phyloP scores from a whole-genome alignment of 2,797 vertebrate species.

The Cirrhinus mrigala region DNA sequence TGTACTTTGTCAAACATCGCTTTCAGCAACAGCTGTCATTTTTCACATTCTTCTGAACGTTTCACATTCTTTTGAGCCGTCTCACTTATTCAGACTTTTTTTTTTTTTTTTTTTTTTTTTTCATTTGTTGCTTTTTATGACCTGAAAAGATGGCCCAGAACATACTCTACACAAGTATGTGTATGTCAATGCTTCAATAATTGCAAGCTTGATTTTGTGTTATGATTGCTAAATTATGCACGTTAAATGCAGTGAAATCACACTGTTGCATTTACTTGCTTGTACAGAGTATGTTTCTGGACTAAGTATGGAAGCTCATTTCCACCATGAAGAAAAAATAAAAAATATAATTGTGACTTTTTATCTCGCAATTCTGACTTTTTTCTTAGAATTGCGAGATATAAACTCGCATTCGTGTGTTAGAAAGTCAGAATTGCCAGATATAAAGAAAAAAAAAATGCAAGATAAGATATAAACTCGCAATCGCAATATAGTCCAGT shows the following conservation, averaged over 20 bases:
- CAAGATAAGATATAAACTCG: no score
- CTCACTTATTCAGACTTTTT: not conserved
- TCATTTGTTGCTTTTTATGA: not conserved
- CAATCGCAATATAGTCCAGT: no score
- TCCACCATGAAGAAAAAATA: no score
- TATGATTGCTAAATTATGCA: not conserved
- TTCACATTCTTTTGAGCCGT: conserved; percentile 8
- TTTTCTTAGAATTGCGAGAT: no score
- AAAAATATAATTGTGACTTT: no score
- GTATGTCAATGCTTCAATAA: not conserved
- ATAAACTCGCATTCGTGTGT: no score
- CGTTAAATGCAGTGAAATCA: not conserved
- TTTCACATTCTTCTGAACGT: conserved; percentile 25
- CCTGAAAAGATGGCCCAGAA: not conserved
- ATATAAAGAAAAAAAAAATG: no score
- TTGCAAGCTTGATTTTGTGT: not conserved
- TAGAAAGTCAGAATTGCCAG: no score
- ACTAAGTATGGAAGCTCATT: not conserved
- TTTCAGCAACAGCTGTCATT: conserved; percentile 16
- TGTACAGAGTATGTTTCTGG: conserved; percentile 12
- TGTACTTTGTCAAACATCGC: conserved; percentile 5
- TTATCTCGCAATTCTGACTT: no score
- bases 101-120: not conserved
- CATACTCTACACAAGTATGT: not conserved
- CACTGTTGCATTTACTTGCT: not conserved